These are phyloP conservation scores for Elachura formosa DNA, from an alignment of 2,113 vertebrate species.

Conservation along the genomic window DNA sequence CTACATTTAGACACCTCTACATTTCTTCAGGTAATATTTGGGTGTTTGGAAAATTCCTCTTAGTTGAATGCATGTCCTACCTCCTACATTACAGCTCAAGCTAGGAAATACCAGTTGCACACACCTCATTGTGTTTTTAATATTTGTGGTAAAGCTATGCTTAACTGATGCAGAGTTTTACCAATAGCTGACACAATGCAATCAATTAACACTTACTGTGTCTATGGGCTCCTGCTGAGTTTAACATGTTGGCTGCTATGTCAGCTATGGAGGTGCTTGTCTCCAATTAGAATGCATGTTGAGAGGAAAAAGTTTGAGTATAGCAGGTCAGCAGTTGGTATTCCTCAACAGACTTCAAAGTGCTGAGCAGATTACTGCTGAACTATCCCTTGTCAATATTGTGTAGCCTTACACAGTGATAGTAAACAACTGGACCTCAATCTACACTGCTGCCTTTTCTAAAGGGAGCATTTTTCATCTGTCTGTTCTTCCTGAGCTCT, in stretches of 20 bases:
- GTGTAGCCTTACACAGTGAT: background rate
- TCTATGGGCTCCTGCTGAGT: background rate
- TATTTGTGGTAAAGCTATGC: background rate
- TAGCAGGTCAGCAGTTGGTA: background rate
- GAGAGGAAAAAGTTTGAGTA: background rate
- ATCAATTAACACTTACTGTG: background rate
- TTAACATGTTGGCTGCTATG: background rate
- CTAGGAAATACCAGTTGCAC: background rate
- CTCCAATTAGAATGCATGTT: background rate
- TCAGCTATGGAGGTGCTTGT: background rate
- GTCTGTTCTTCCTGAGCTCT: background rate
- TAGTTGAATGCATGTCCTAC: background rate
- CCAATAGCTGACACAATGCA: background rate
- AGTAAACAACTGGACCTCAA: background rate
- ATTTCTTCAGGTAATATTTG: background rate
- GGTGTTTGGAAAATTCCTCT: background rate
- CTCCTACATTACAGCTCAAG: rapidly evolving
- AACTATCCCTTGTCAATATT: background rate
- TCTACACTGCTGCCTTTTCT: background rate
- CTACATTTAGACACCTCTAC: background rate
- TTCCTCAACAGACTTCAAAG: background rate
- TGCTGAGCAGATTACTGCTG: background rate
- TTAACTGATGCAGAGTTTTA: background rate
- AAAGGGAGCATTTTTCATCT: background rate
- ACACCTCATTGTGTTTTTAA: background rate